These are phyloP conservation scores for Ips nitidus DNA, from an alignment of 1,140 invertebrate species.

Conservation along the genomic window DNA sequence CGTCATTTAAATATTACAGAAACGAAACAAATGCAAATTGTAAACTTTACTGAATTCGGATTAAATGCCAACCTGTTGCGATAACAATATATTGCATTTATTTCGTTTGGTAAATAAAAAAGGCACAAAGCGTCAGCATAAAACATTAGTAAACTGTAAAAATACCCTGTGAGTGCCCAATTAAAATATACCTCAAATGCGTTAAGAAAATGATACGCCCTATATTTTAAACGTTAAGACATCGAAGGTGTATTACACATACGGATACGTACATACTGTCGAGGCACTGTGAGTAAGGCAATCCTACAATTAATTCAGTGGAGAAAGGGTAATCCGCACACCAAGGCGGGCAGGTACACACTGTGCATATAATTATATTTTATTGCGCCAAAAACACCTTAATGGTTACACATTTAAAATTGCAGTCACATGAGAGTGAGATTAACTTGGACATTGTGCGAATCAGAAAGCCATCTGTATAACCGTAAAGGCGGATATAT, in stretches of 20 bases:
- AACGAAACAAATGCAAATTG: not conserved
- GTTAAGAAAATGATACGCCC: conserved; percentile 36
- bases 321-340: conserved; percentile 50
- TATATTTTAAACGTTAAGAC: conserved; percentile 33
- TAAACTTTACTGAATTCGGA: no score
- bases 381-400: not conserved
- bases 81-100: not conserved
- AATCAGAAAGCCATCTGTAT: not conserved
- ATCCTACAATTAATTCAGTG: conserved; percentile 53
- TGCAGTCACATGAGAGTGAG: not conserved
- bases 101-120: conserved; percentile 28
- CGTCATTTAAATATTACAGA: not conserved
- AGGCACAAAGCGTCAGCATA: conserved; percentile 49
- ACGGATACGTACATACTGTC: conserved; percentile 54
- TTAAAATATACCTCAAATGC: conserved; percentile 40
- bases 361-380: conserved; percentile 22
- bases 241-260: conserved; percentile 48
- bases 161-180: conserved; percentile 50
- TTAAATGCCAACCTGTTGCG: not conserved
- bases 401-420: conserved; percentile 4
- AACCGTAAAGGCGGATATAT: conserved; percentile 4
- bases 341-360: conserved; percentile 42
- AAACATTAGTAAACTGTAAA: conserved; percentile 42
- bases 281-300: conserved; percentile 55
- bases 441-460: not conserved